Evolutionary conservation across 2,888 invertebrate species (phyloP).

Genomic region (Protula sp.): DNA sequence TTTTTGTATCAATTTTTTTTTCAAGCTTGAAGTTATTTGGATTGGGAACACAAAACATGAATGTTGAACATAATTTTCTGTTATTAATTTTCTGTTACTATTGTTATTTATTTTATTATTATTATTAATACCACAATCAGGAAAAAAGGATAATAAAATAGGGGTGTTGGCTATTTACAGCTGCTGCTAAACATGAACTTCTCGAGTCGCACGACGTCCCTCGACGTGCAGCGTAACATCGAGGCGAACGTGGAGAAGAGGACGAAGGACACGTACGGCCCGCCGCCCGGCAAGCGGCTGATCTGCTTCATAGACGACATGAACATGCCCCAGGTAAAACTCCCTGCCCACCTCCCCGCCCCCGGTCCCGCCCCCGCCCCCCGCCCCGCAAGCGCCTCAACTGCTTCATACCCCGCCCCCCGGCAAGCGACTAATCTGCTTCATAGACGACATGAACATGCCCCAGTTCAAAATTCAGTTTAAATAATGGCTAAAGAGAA

Average conservation of each 20-base stretch:
- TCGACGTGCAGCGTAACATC: constrained; percentile 81
- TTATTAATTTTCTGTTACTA: too few relatives aligned
- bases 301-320: constrained; percentile 88
- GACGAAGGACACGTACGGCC: constrained; percentile 84
- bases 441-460: constrained; percentile 94
- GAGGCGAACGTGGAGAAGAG: constrained; percentile 85
- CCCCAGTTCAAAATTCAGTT: too few relatives aligned
- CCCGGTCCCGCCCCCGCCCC: too few relatives aligned
- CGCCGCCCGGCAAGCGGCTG: constrained; percentile 81
- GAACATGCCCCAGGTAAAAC: constrained; percentile 85
- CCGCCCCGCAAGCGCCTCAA: constrained; percentile 82
- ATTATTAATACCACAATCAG: too few relatives aligned
- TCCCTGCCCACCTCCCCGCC: too few relatives aligned
- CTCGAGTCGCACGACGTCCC: constrained; percentile 82
- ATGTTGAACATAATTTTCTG: too few relatives aligned
- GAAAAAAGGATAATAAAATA: too few relatives aligned
- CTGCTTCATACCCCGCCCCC: constrained; percentile 83
- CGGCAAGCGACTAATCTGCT: constrained; percentile 81
- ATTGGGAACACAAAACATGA: too few relatives aligned
- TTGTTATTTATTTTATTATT: too few relatives aligned
- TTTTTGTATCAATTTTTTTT: too few relatives aligned
- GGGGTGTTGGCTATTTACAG: constrained; percentile 54
- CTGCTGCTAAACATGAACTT: constrained; percentile 80
- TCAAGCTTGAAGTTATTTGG: too few relatives aligned
- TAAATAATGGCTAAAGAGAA: too few relatives aligned